Percentiles rank a stretch among this genome's conserved stretches.
Conservation (phyloP, 2,113 vertebrate genomes). For the Menura novaehollandiae region DNA sequence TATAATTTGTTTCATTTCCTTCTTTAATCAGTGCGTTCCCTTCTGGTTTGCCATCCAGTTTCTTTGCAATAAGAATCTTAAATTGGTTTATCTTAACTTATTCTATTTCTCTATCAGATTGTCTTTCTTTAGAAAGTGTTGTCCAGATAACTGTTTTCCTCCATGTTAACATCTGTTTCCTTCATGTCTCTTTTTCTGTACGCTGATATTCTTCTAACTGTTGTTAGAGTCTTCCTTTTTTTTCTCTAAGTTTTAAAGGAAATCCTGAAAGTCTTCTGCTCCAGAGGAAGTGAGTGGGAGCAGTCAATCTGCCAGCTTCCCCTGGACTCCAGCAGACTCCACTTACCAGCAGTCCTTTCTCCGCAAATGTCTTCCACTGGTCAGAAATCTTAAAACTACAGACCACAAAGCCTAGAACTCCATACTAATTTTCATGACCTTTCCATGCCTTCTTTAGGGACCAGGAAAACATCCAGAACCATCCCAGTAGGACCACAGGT, state of each 20-base stretch:
- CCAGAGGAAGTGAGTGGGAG: background rate
- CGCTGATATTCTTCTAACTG: background rate
- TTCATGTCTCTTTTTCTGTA: background rate
- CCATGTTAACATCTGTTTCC: background rate
- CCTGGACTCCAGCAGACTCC: background rate
- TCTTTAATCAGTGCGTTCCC: background rate
- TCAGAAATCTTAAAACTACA: background rate
- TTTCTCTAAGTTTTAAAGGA: background rate
- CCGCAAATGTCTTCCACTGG: accelerated
- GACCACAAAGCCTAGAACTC: background rate
- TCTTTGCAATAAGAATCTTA: background rate
- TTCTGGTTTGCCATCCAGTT: background rate
- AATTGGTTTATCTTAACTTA: background rate
- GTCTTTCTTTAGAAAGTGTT: background rate
- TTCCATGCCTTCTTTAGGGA: background rate
- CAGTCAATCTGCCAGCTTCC: background rate
- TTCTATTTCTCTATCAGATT: background rate
- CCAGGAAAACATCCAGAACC: background rate
- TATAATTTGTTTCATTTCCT: background rate
- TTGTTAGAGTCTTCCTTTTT: background rate
- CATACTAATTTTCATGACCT: background rate
- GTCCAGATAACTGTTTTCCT: background rate
- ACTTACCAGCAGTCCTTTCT: background rate
- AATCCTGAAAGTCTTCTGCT: background rate
- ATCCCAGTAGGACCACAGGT: background rate